A percentile compares a stretch with the other conserved stretches of the same genome.
These are phyloP conservation scores for Myotis planiceps DNA, from an alignment of 2,797 vertebrate species.

Conservation along the genomic window DNA sequence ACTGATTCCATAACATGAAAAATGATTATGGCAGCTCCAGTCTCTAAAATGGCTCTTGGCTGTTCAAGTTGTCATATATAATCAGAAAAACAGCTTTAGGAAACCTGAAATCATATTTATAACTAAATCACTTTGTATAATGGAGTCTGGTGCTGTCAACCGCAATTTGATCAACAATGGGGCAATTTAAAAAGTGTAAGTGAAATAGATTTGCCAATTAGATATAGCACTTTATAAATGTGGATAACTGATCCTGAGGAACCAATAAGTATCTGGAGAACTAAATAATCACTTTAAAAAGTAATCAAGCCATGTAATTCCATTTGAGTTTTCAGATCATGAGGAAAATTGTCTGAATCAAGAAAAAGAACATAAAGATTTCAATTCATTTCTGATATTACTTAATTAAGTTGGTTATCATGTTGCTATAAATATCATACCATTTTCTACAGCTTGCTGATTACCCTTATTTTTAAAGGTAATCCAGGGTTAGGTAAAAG, in stretches of 20 bases:
- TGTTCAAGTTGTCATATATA: not conserved
- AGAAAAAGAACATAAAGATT: slow-evolving; percentile 64
- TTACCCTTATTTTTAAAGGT: slow-evolving; percentile 75
- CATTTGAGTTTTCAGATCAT: slow-evolving; percentile 70
- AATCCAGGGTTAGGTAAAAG: slow-evolving; percentile 72
- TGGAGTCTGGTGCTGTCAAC: slow-evolving; percentile 28
- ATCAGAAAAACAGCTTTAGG: not conserved
- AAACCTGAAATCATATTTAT: slow-evolving; percentile 27
- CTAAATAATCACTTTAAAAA: slow-evolving; percentile 67
- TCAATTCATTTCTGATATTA: slow-evolving; percentile 66
- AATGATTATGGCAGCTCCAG: not conserved
- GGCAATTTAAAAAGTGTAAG: slow-evolving; percentile 58
- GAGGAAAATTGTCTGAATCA: slow-evolving; percentile 60
- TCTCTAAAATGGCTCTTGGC: not conserved
- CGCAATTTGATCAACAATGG: slow-evolving; percentile 52
- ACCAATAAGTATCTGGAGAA: slow-evolving; percentile 55
- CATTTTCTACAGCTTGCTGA: slow-evolving; percentile 68
- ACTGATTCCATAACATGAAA: not conserved
- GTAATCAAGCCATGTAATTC: slow-evolving; percentile 66
- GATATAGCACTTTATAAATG: slow-evolving; percentile 67
- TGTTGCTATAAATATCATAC: slow-evolving; percentile 64
- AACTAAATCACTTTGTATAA: slow-evolving; percentile 57
- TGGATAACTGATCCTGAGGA: slow-evolving; percentile 49
- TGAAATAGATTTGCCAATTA: slow-evolving; percentile 63
- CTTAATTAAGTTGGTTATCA: slow-evolving; percentile 70